Percentiles rank a stretch among this genome's conserved stretches.
phyloP scores from a whole-genome alignment of 2,113 vertebrate species.

The Lepus americanus region DNA sequence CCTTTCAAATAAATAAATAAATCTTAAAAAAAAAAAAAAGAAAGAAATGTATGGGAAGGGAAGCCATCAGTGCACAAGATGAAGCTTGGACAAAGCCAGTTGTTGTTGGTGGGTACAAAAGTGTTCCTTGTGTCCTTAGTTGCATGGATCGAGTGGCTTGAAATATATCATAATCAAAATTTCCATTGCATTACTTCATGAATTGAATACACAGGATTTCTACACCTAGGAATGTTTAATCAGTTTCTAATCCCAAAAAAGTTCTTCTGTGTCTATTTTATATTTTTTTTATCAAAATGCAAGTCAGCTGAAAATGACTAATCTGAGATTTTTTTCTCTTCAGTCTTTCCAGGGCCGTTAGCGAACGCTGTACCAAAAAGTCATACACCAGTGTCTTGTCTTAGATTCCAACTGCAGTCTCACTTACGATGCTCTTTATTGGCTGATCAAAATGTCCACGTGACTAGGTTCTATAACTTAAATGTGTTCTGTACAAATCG shows the following conservation, averaged over 20 bases:
- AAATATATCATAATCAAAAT: conserved; percentile 34
- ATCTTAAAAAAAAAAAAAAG: not conserved
- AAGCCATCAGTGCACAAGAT: not conserved
- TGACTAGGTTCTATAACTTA: not conserved
- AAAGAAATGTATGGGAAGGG: not conserved
- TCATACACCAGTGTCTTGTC: not conserved
- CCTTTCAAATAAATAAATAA: too few relatives aligned
- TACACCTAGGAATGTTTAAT: not conserved
- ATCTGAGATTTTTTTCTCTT: not conserved
- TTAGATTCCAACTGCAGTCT: not conserved
- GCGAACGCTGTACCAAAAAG: not conserved
- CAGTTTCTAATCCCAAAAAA: conserved; percentile 7
- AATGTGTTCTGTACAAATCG: not conserved
- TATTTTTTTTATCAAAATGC: conserved; percentile 23
- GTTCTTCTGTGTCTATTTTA: conserved; percentile 16
- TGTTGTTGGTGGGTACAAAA: not conserved
- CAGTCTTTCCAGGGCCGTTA: too few relatives aligned
- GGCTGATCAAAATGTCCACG: not conserved
- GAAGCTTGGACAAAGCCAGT: not conserved
- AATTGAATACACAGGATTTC: conserved; percentile 53
- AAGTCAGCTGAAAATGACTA: conserved; percentile 52
- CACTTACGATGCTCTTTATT: not conserved
- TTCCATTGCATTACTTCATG: not conserved
- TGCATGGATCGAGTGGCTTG: not conserved
- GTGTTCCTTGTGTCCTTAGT: not conserved